Conservation (phyloP, 2,113 vertebrate species). For the Anoura caudifer region DNA sequence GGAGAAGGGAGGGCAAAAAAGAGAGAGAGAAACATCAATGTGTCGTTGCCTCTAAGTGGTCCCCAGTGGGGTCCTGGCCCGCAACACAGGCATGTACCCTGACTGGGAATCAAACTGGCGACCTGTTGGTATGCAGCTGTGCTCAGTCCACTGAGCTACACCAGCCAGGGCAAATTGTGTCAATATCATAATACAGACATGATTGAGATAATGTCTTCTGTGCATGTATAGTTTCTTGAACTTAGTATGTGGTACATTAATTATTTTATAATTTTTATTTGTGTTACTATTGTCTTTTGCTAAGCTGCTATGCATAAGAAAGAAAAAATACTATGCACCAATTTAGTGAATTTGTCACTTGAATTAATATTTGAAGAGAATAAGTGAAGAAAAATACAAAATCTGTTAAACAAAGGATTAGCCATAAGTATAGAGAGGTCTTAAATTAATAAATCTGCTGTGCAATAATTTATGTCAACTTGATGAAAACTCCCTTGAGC, state of each 20-base stretch:
- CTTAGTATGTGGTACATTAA: conserved; percentile 39
- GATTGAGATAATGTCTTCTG: not conserved
- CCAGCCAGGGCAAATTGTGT: not conserved
- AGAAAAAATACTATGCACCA: conserved; percentile 56
- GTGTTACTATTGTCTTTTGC: conserved; percentile 61
- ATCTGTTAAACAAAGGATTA: conserved; percentile 68
- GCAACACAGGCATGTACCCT: too few species aligned
- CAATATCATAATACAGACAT: not conserved
- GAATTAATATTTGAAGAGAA: conserved; percentile 70
- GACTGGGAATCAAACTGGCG: too few species aligned
- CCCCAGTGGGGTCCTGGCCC: too few species aligned
- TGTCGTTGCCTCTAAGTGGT: too few species aligned
- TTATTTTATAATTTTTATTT: conserved; percentile 64
- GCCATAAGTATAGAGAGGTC: conserved; percentile 56
- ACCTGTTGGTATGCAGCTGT: too few species aligned
- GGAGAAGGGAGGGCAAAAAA: too few species aligned
- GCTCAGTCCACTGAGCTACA: too few species aligned
- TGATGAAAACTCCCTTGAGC: conserved; percentile 51
- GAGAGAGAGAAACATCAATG: too few species aligned
- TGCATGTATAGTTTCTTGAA: not conserved
- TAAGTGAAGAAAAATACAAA: conserved; percentile 75
- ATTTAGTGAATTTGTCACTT: conserved; percentile 61
- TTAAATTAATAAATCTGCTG: conserved; percentile 72
- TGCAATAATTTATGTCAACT: conserved; percentile 64
- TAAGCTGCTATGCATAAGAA: conserved; percentile 59